These are phyloP conservation scores for Nephila pilipes DNA, from an alignment of 1,140 invertebrate species.

Conservation along the genomic window DNA sequence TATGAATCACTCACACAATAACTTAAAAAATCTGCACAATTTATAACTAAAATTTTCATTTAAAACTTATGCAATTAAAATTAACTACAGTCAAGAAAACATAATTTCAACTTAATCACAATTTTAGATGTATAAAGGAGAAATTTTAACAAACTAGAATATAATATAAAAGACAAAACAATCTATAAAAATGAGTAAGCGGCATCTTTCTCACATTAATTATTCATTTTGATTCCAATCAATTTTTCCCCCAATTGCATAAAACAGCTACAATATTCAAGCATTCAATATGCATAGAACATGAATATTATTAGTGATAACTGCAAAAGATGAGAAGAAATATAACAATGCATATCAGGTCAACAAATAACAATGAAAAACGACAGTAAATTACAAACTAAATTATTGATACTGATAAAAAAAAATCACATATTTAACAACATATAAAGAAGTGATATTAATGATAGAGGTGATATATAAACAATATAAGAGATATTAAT, in stretches of 20 bases:
- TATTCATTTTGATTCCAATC: background rate
- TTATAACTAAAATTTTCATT: too few species aligned
- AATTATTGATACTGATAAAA: background rate
- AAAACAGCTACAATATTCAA: background rate
- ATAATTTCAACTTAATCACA: too few species aligned
- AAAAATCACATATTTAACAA: constrained; percentile 21
- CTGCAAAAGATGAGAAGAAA: background rate
- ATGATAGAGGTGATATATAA: too few species aligned
- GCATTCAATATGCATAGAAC: background rate
- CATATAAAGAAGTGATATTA: background rate
- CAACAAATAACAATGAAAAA: constrained; percentile 41
- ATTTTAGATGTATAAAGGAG: too few species aligned
- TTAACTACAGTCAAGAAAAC: too few species aligned
- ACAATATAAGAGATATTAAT: too few species aligned
- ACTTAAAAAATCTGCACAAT: too few species aligned
- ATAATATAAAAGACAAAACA: too few species aligned
- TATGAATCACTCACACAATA: too few species aligned
- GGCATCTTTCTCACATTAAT: background rate
- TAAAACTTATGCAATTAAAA: too few species aligned
- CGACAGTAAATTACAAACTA: background rate
- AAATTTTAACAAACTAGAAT: too few species aligned
- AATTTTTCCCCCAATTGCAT: background rate
- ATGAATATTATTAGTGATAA: background rate
- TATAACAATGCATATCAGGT: constrained; percentile 28
- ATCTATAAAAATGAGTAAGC: too few species aligned